phyloP scores from a whole-genome alignment of 1,140 invertebrate species.

The Macrotrachela quadricornifera region DNA sequence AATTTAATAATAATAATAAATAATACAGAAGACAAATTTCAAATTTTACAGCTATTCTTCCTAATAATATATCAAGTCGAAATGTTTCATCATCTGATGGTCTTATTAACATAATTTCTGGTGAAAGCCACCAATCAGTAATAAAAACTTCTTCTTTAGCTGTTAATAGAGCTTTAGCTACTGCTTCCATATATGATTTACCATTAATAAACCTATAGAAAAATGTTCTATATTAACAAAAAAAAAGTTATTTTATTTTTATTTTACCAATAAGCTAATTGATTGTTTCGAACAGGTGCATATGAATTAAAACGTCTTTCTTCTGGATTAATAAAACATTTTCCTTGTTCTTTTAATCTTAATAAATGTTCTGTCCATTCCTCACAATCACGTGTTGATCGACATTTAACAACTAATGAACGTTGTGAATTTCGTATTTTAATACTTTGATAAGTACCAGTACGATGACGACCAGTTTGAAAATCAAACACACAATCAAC shows the following conservation, averaged over 20 bases:
- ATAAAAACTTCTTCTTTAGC: slow-evolving; percentile 85
- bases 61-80: slow-evolving; percentile 59
- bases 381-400: not conserved
- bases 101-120: slow-evolving; percentile 75
- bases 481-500: slow-evolving; percentile 1
- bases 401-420: slow-evolving; percentile 1
- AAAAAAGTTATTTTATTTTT: slow-evolving; percentile 42
- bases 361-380: too few relatives aligned
- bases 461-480: slow-evolving; percentile 39
- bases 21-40: too few relatives aligned
- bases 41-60: slow-evolving; percentile 67
- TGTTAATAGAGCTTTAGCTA: slow-evolving; percentile 62
- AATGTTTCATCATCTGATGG: slow-evolving; percentile 57
- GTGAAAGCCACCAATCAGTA: slow-evolving; percentile 80
- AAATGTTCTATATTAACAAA: too few relatives aligned
- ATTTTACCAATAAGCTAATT: slow-evolving; percentile 29
- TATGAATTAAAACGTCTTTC: not conserved
- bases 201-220: slow-evolving; percentile 52
- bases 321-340: too few relatives aligned
- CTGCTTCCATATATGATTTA: slow-evolving; percentile 56
- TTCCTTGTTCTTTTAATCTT: too few relatives aligned
- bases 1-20: not conserved
- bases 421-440: slow-evolving; percentile 5
- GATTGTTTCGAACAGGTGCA: not conserved
- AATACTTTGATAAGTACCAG: slow-evolving; percentile 2